Base-by-base conservation (phyloP, 2,888 invertebrate species). In the Atrina japonica region DNA sequence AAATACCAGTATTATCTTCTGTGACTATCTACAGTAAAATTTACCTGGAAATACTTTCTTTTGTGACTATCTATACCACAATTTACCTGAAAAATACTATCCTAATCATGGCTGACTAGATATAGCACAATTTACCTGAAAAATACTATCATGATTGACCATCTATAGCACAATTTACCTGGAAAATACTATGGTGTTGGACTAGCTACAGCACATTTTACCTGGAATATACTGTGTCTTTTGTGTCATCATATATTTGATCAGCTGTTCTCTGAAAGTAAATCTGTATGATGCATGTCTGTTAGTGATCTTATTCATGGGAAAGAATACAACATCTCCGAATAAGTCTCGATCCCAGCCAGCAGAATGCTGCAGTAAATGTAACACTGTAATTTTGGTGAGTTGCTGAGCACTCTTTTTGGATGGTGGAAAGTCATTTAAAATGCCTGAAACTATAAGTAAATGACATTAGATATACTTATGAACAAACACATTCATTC, bases 361-460 rank as follows among this genome's bases (percentile, higher is more conserved):
- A 6, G 82, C 85, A 3, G 87, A 86, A 72, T 89, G 89, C 61
- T 87, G 86, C 9, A 89, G 76, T 25, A 89, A 76, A 53, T 86
- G 83, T n/a, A 73, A 41, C 1, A 86, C 74, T 7, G 82, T 85
- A 14, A 87, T 82, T 27, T 60, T 73, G 21, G 53, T 52, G 40
- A 82, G 53, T 3, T 76, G 66, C 50, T 78, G 76, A 58, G 81
- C 82, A 53, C 79, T 75, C 40, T 70, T 66, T 6, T 59, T 59
- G 30, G 56, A 59, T 1, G 71, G 71, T 25, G 9, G 63, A 52
- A 72, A 81, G 27, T 70, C 47, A 14, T 59, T 60, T 47, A 84
- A 64, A 23, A 83, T 70, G 9, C 84, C 84, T 83, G 25, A n/a
- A 35, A 59, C 5, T 21, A 21, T 21, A 27, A 0, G n/a, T 14